Evolutionary conservation across 2,888 invertebrate species (phyloP), one percentile per base, ranked within the genome.

Genomic region (Lithosia quadra): DNA sequence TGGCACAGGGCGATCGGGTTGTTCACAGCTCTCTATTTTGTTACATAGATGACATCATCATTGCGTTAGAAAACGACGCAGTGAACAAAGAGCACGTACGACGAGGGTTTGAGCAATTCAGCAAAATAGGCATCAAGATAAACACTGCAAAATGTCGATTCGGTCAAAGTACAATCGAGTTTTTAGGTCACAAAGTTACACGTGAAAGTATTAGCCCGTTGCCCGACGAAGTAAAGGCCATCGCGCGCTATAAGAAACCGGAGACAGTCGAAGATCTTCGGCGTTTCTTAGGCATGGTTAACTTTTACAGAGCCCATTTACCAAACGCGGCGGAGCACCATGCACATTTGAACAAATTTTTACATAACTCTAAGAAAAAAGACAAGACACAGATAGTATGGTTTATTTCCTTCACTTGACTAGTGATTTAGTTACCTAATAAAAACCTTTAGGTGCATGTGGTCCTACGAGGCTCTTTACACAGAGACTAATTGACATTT

Each of bases 231-330:
- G n/a, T n/a, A n/a, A n/a, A n/a, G n/a, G n/a, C n/a, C n/a, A n/a
- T n/a, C n/a, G n/a, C n/a, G n/a, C n/a, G n/a, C n/a, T n/a, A 43
- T 11, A 43, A 43, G 43, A 43, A 43, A 18, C 43, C 62, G 0
- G 24, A 67, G n/a, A 67, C 55, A 33, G 28, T 67, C 8, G 67
- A 67, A 4, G 13, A 62, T 15, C 22, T 67, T 10, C 34, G 67
- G 2, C n/a, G 61, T 8, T 67, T 67, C 21, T 8, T 57, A 7
- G 67, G 67, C 10, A 62, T 66, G 61, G 15, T 60, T 4, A 66
- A 61, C 36, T 66, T 66, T 61, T 66, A 61, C 22, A 33, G 66
- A 18, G 18, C 28, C 0, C 56, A 62, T 62, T 18, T 67, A n/a
- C 62, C 62, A 10, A 36, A 57, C n/a, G 61, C 67, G 4, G 67